phyloP scores from a whole-genome alignment of 1,140 invertebrate species.

The Ceratosolen solmsi region DNA sequence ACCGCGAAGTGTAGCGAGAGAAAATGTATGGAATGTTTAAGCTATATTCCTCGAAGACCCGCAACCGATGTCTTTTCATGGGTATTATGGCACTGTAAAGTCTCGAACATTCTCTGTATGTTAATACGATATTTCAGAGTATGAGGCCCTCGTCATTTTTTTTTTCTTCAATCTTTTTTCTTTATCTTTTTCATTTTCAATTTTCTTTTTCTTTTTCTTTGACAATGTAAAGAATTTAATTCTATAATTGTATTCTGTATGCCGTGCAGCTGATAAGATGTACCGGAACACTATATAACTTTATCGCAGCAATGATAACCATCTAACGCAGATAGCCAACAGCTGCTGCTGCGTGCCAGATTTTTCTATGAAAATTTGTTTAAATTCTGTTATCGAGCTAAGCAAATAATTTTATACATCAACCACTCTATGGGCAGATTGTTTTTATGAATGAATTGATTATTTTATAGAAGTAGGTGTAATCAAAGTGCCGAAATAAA shows the following conservation, averaged over 20 bases:
- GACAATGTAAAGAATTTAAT: not conserved
- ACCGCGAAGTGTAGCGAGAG: slow-evolving; percentile 17
- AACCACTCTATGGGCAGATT: not conserved
- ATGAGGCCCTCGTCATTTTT: not conserved
- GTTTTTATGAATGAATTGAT: not conserved
- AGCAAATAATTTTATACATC: not conserved
- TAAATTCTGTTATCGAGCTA: not conserved
- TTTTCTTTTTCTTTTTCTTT: too few relatives aligned
- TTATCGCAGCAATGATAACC: not conserved
- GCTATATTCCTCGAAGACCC: not conserved
- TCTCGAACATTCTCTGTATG: not conserved
- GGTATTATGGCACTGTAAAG: not conserved
- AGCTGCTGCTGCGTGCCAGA: not conserved
- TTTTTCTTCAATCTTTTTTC: too few relatives aligned
- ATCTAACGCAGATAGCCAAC: not conserved
- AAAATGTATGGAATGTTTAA: slow-evolving; percentile 42
- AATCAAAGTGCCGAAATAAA: not conserved
- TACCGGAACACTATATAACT: not conserved
- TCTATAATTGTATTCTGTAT: not conserved
- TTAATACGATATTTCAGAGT: not conserved
- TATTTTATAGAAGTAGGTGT: not conserved
- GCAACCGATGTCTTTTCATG: not conserved
- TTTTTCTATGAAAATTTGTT: not conserved
- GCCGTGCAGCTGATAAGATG: not conserved
- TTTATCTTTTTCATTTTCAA: too few relatives aligned